Evolutionary conservation across 2,888 invertebrate species (phyloP), one percentile per base, ranked within the genome.

Genomic region (Beris chalybata): DNA sequence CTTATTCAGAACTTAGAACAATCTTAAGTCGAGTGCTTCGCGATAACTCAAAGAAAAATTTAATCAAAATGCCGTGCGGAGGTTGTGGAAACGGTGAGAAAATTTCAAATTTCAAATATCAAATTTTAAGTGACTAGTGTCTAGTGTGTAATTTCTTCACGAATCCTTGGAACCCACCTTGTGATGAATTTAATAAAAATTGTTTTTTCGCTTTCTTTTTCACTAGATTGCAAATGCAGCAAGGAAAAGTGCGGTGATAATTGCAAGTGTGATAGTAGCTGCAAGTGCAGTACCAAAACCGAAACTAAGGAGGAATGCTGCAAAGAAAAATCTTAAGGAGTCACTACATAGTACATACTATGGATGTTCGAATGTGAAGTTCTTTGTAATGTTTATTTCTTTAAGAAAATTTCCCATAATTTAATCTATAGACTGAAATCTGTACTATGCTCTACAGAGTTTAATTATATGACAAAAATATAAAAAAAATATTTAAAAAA

Each of bases 211-310:
- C n/a, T 48, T 15, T 31, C 48, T 30, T 43, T 47, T 12, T 45
- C 43, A 30, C 4, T 31, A 79, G 79, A 74, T 53, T 79, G 79
- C 71, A 77, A 77, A 68, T 79, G 79, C 73, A 77, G 76, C 7
- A 55, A 72, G 6, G 73, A 75, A 22, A 79, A 77, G 56, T 79
- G 79, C 53, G 73, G 72, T 48, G 75, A 76, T 11, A 68, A 69
- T 43, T 79, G 79, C 71, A 78, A 79, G 67, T 79, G 79, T 70
- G 74, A 70, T 64, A 69, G 71, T 58, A 72, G 68, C 12, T 71
- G 71, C 43, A 74, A 75, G 57, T 74, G 75, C 48, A 69, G 70
- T 45, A 74, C 74, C 63, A 70, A 72, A 12, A 59, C 65, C 3
- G 72, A 71, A 30, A 58, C 12, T 30, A 74, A 65, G 2, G 71